Evolutionary conservation across 37 sponge, comb jelly and placozoan genomes (phyloP), one percentile per base, ranked within the genome.

Genomic region (Bolinopsis microptera): DNA sequence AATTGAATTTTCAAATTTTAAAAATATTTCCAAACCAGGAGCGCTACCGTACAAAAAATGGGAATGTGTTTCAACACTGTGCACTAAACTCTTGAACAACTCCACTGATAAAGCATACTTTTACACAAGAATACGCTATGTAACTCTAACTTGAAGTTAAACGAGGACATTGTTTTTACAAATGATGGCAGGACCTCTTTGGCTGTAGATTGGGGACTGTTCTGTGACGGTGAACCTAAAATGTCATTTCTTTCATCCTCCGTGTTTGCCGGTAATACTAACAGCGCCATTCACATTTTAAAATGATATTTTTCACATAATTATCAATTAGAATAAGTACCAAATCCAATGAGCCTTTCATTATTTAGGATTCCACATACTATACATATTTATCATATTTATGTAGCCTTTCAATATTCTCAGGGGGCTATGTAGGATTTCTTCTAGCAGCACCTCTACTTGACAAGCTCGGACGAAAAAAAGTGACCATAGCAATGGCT

Each of bases 141-240:
- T 34, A 32, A 77, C 1, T 77, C 80, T 16, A 18, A 35, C 33
- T 16, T 77, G 34, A 77, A 77, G 80, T 2, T 77, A 1, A 32
- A 36, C 0, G 80, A 77, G 33, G 80, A 77, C 80, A 34, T 35
- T 36, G 1, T 32, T 9, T 77, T 77, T 18, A 36, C 27, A 0
- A 34, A 27, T 32, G 37, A 13, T 18, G 36, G 21, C 37, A 27
- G 37, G 18, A 77, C 80, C 2, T 77, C 80, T 1, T 35, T 77
- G 34, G 80, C 80, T 16, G 35, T 77, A 9, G 80, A 77, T 1
- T 77, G 80, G 80, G 80, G 80, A 9, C 80, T 77, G 18, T 77
- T 77, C 80, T 77, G 80, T 77, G 80, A 77, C 35, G 80, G 32
- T 22, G 80, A 77, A 32, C 9, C 32, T 27, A 31, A 77, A 34